Evolutionary conservation across 2,888 invertebrate species (phyloP), one percentile per base, ranked within the genome.

Genomic region (Pegoplata infirma): DNA sequence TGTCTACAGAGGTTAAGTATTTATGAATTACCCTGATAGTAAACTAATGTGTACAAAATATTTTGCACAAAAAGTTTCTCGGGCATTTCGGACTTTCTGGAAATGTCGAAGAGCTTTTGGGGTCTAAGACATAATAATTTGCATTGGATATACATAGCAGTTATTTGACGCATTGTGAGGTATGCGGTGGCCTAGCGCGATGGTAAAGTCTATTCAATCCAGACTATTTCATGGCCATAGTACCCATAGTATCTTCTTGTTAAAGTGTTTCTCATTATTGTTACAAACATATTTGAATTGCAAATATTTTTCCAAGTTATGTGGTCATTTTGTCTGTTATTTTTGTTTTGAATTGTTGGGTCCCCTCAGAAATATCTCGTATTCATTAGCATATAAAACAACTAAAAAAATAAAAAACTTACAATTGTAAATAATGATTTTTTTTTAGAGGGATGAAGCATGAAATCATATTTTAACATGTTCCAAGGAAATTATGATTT

Each of bases 251-350:
- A 32, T 21, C 21, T 49, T 5, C 3, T 32, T 61, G 32, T 69
- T 58, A 59, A n/a, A 66, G 44, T 77, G 53, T 72, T 67, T 63
- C 58, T 58, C 56, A 36, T 73, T 77, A 53, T 59, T 64, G 53
- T 36, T 36, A 53, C 21, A 55, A 40, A 36, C 19, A 14, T 36
- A 68, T 78, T 73, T 73, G 73, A 78, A 73, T 78, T 78, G 77
- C 73, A 73, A 78, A 78, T 72, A 47, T 58, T 69, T n/a, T 69
- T 53, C 51, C 16, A 51, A 53, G 25, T 59, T 68, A 36, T 66
- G 59, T 61, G 69, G 69, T 74, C 44, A 74, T 59, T 63, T 67
- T 73, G 23, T 51, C 17, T 36, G 10, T 3, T 36, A 12, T 36
- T 36, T 10, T 36, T 12, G 32, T 32, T 32, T n/a, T n/a, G 5